Conservation (phyloP, 1,140 invertebrate species). For the Drosophila ogumai region DNA sequence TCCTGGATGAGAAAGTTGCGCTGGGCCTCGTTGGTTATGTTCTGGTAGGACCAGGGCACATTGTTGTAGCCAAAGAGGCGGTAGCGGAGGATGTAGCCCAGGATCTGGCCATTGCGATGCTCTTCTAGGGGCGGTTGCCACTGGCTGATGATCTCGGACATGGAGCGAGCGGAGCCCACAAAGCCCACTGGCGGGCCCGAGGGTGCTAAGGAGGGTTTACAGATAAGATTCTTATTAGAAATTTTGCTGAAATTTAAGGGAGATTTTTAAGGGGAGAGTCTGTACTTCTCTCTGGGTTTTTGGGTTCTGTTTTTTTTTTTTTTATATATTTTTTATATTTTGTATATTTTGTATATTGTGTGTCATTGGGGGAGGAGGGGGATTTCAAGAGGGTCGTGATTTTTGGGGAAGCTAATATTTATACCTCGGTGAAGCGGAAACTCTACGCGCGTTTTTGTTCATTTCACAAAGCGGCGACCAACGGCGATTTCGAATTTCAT, state of each 20-base stretch:
- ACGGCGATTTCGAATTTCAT: constrained; percentile 50
- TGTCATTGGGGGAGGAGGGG: background rate
- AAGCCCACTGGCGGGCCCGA: constrained; percentile 95
- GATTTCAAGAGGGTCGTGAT: constrained; percentile 3
- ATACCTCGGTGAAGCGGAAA: constrained; percentile 84
- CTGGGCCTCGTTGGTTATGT: constrained; percentile 97
- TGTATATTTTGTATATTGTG: background rate
- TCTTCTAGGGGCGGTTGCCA: constrained; percentile 98
- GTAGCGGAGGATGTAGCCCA: constrained; percentile 97
- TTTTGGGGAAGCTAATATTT: constrained; percentile 22
- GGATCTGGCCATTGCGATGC: constrained; percentile 96
- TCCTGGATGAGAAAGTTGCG: constrained; percentile 96
- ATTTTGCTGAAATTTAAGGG: background rate
- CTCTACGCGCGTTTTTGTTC: constrained; percentile 63
- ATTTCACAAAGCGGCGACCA: constrained; percentile 45
- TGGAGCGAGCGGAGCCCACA: constrained; percentile 95
- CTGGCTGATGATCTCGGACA: constrained; percentile 97
- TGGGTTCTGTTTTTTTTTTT: background rate
- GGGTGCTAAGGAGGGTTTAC: constrained; percentile 87
- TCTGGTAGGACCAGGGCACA: constrained; percentile 94
- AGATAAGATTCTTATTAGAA: background rate
- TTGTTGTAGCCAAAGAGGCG: constrained; percentile 95
- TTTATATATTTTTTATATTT: background rate
- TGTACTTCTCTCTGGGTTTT: constrained; percentile 28
- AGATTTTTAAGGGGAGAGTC: constrained; percentile 7